Evolutionary conservation across 2,113 vertebrate species (phyloP).

Genomic region (Otolemur garnettii): DNA sequence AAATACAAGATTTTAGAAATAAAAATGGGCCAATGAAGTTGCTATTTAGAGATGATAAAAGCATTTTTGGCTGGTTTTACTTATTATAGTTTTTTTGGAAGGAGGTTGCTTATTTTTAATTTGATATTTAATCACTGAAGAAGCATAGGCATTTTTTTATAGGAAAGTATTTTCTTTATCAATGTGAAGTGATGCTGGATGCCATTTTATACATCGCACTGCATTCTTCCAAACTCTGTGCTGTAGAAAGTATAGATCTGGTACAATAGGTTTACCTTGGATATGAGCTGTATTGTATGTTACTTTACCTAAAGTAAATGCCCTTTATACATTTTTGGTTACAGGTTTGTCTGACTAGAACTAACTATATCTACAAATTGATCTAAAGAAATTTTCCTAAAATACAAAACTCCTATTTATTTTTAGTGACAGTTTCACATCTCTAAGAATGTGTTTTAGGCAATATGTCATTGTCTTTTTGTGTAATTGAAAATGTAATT

Average conservation of each 20-base stretch:
- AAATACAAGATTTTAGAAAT: conserved; percentile 27
- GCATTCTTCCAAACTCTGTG: neutral
- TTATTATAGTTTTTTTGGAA: neutral
- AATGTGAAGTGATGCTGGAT: neutral
- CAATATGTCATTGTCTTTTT: neutral
- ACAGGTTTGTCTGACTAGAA: neutral
- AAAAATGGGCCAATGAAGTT: conserved; percentile 60
- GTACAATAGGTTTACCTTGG: neutral
- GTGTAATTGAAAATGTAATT: neutral
- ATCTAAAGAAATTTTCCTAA: neutral
- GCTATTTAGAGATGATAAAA: neutral
- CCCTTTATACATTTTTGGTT: neutral
- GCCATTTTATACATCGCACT: neutral
- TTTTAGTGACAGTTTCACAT: neutral
- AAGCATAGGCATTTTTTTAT: neutral
- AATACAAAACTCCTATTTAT: neutral
- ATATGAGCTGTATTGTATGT: neutral
- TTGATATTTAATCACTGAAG: conserved; percentile 1
- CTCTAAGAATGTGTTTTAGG: neutral
- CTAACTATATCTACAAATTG: neutral
- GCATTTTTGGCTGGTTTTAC: neutral
- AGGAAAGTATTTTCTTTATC: neutral
- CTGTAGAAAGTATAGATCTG: neutral
- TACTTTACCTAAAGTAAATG: neutral
- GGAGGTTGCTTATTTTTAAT: neutral